Evolutionary conservation across 2,797 vertebrate genomes (phyloP).

Genomic region (Thaleichthys pacificus): DNA sequence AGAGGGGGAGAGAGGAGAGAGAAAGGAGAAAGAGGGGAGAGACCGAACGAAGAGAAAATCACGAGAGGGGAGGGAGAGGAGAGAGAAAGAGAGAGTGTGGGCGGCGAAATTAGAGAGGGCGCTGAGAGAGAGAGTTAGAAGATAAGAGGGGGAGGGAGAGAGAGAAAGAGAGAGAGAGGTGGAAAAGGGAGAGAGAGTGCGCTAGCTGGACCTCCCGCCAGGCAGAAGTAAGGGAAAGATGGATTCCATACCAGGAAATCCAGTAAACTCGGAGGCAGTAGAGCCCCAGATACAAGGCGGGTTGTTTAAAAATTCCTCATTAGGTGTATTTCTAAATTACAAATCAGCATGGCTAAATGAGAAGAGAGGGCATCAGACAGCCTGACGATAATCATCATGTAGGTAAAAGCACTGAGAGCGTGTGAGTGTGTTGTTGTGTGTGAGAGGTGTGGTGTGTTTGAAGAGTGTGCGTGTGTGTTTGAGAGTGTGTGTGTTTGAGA

Average conservation of each 20-base stretch:
- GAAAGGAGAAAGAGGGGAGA: neutral
- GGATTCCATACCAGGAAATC: conserved; percentile 82
- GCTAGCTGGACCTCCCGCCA: conserved; percentile 71
- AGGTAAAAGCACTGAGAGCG: conserved; percentile 65
- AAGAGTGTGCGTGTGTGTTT: conserved; percentile 35
- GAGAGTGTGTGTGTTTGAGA: conserved; percentile 12
- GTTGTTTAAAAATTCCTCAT: conserved; percentile 78
- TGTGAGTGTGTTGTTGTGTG: conserved; percentile 40
- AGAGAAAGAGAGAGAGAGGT: neutral
- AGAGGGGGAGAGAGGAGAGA: neutral
- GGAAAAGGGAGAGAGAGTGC: conserved; percentile 7
- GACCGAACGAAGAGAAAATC: no score
- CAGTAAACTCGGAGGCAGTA: conserved; percentile 70
- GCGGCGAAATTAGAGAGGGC: no score
- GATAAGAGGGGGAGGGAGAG: conserved; percentile 6
- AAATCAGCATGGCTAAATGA: conserved; percentile 77
- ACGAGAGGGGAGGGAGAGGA: neutral
- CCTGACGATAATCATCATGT: conserved; percentile 71
- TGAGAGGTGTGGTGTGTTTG: conserved; percentile 40
- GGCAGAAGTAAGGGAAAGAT: conserved; percentile 69
- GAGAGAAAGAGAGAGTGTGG: no score
- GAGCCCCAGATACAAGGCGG: conserved; percentile 62
- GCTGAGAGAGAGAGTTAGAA: neutral
- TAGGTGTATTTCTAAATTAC: conserved; percentile 81
- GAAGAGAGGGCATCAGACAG: conserved; percentile 69